Percentiles rank a stretch among this genome's conserved stretches.
Evolutionary conservation across 2,113 vertebrate species (phyloP).

Genomic region (Struthio camelus): DNA sequence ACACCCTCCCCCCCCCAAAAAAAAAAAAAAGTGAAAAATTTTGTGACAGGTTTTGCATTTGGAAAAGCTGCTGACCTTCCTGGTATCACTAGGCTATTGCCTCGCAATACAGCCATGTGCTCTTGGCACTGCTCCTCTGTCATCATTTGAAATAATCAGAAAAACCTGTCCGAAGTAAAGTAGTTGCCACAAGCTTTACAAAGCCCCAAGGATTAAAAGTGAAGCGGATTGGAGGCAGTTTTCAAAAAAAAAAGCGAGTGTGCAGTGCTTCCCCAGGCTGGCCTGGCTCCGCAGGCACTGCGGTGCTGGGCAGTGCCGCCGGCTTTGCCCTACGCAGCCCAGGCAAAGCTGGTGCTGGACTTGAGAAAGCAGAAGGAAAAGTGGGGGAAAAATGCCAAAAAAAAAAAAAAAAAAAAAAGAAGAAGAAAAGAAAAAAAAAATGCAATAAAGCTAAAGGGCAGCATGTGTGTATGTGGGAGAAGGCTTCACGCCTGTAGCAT

Average conservation of each 20-base stretch:
- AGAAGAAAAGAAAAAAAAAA: neutral
- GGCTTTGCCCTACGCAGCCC: neutral
- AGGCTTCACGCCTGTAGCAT: neutral
- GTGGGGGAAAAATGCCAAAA: accelerated
- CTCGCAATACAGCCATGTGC: neutral
- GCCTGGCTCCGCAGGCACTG: neutral
- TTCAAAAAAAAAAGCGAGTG: neutral
- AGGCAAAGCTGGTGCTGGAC: accelerated
- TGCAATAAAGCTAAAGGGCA: neutral
- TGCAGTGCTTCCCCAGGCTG: neutral
- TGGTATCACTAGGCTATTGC: neutral
- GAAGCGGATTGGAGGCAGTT: neutral
- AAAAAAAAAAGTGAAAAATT: neutral
- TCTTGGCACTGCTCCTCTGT: neutral
- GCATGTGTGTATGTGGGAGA: neutral
- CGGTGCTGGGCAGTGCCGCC: neutral
- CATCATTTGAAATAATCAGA: neutral
- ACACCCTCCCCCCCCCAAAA: neutral
- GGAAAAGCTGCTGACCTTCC: neutral
- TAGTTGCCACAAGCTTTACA: neutral
- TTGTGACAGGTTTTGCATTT: neutral
- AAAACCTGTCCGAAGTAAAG: neutral
- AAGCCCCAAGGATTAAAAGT: neutral
- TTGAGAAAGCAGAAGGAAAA: neutral
- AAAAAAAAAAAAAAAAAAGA: accelerated